phyloP scores from a whole-genome alignment of 2,888 invertebrate species.

The Prostheceraeus crozeri region DNA sequence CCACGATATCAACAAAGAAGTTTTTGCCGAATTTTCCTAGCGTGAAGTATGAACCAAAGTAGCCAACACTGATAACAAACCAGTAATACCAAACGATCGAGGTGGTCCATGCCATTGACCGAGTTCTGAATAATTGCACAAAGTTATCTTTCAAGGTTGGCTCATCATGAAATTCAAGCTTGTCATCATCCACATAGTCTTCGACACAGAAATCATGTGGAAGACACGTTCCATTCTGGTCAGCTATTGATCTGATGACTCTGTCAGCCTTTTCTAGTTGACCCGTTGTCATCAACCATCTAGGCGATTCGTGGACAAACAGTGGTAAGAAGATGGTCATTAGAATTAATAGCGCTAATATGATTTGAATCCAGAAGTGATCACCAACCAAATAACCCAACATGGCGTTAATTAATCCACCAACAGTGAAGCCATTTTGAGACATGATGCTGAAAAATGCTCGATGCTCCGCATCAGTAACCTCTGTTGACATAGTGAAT shows the following conservation, averaged over 20 bases:
- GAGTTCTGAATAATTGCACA: not conserved
- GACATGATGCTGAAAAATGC: not conserved
- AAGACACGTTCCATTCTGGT: not conserved
- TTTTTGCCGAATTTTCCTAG: constrained; percentile 5
- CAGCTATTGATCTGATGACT: constrained; percentile 17
- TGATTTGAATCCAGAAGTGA: constrained; percentile 15
- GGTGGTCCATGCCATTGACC: not conserved
- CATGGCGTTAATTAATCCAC: not conserved
- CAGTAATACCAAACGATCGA: constrained; percentile 11
- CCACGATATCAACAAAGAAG: constrained; percentile 1
- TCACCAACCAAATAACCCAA: constrained; percentile 27
- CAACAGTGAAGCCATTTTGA: constrained; percentile 29
- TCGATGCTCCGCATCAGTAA: constrained; percentile 29
- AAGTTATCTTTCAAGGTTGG: too few relatives aligned
- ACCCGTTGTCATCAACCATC: constrained; percentile 20
- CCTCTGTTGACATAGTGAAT: constrained; percentile 21
- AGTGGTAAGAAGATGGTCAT: not conserved
- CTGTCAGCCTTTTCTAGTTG: constrained; percentile 24
- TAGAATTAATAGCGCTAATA: not conserved
- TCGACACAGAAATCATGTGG: not conserved
- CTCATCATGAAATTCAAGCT: not conserved
- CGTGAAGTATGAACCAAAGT: constrained; percentile 7
- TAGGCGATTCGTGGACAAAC: constrained; percentile 28
- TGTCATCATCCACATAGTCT: not conserved
- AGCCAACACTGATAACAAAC: constrained; percentile 16